A percentile compares a stretch with the other conserved stretches of the same genome.
Evolutionary conservation across 1,140 invertebrate genomes (phyloP).

Genomic region (Lethrus apterus): DNA sequence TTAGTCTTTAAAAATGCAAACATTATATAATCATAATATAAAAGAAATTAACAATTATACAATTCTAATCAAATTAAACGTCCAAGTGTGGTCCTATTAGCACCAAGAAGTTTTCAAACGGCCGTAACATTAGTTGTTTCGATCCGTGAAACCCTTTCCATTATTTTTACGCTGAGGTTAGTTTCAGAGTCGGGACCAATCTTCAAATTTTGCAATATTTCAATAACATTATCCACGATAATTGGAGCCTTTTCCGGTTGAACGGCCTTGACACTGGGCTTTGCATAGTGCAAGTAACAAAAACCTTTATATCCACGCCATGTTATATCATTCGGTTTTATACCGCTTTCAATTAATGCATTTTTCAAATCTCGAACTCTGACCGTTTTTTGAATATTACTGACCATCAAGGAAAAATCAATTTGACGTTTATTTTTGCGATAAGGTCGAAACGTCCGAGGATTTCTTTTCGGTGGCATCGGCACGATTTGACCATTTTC

Average conservation of each 20-base stretch:
- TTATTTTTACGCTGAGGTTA: constrained; percentile 41
- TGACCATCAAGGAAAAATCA: constrained; percentile 53
- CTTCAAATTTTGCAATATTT: constrained; percentile 46
- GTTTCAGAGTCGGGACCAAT: constrained; percentile 34
- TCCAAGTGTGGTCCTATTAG: neutral
- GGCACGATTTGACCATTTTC: constrained; percentile 5
- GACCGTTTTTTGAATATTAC: constrained; percentile 53
- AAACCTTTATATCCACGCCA: constrained; percentile 58
- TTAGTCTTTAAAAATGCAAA: neutral
- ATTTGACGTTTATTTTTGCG: constrained; percentile 29
- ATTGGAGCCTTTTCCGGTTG: constrained; percentile 26
- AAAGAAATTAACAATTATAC: neutral
- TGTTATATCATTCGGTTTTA: constrained; percentile 57
- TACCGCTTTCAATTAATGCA: constrained; percentile 53
- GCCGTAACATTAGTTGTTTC: constrained; percentile 45
- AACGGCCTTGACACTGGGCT: constrained; percentile 32
- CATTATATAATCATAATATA: constrained; percentile 3
- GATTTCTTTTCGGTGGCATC: neutral
- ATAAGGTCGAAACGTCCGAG: neutral
- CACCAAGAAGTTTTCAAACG: constrained; percentile 34
- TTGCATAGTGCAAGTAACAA: constrained; percentile 59
- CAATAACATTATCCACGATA: constrained; percentile 49
- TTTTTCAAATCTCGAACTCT: constrained; percentile 57
- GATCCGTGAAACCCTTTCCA: constrained; percentile 44
- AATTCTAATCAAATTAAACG: constrained; percentile 1